Evolutionary conservation across 2,113 vertebrate genomes (phyloP).

Genomic region (Pelobates fuscus): DNA sequence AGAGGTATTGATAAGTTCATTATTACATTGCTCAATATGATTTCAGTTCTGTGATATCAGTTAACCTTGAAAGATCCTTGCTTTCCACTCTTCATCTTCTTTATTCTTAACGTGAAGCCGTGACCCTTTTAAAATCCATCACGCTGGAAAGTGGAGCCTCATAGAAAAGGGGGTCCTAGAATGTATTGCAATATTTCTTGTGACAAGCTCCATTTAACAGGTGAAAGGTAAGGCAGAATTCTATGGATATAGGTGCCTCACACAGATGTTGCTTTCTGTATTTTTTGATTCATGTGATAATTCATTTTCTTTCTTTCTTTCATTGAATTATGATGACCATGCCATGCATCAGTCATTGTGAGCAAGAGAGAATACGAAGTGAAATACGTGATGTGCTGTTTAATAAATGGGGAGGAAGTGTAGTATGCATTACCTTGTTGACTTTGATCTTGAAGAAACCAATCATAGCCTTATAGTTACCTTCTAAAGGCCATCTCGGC

Average conservation of each 20-base stretch:
- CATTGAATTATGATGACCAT: constrained; percentile 5
- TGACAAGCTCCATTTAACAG: constrained; percentile 70
- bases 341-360: constrained; percentile 57
- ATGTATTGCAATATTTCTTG: constrained; percentile 66
- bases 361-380: too few species aligned
- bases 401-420: too few species aligned
- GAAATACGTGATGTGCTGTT: too few species aligned
- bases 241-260: constrained; percentile 66
- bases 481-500: too few species aligned
- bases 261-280: constrained; percentile 58
- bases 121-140: constrained; percentile 65
- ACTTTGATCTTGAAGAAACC: too few species aligned
- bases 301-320: background rate
- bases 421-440: too few species aligned
- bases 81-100: constrained; percentile 52
- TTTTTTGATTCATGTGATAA: background rate
- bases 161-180: constrained; percentile 68
- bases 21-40: too few species aligned
- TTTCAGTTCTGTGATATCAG: constrained; percentile 59
- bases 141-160: constrained; percentile 72
- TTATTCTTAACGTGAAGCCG: constrained; percentile 29
- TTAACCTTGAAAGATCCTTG: constrained; percentile 58
- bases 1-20: constrained; percentile 70
- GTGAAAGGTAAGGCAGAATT: constrained; percentile 59
- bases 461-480: too few species aligned